A percentile compares a stretch with the other conserved stretches of the same genome.
These are phyloP conservation scores for Lagopus muta DNA, from an alignment of 2,113 vertebrate species.

Conservation along the genomic window DNA sequence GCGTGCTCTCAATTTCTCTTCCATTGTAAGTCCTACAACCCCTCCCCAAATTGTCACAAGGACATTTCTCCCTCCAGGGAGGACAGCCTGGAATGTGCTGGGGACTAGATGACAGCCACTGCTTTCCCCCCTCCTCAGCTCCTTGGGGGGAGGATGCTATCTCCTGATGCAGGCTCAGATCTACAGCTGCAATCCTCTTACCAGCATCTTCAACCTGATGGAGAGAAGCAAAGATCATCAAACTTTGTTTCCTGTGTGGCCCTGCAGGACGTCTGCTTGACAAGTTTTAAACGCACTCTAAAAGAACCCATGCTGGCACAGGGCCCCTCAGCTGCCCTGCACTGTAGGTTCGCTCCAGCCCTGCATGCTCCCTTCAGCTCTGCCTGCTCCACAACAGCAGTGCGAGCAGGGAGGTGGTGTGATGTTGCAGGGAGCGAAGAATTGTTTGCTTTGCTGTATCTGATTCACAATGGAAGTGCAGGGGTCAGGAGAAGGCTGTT, in stretches of 20 bases:
- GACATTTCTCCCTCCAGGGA: not conserved
- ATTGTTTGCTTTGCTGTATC: not conserved
- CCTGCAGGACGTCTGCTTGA: not conserved
- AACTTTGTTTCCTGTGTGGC: not conserved
- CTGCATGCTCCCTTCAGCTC: not conserved
- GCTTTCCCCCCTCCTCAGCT: not conserved
- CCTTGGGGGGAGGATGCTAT: not conserved
- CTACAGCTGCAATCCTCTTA: not conserved
- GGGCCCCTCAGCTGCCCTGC: rapidly evolving
- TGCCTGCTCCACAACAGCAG: not conserved
- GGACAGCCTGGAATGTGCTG: not conserved
- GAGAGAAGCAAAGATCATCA: not conserved
- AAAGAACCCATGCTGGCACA: not conserved
- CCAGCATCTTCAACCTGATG: not conserved
- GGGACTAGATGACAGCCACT: not conserved
- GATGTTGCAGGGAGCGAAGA: not conserved
- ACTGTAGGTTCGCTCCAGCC: rapidly evolving
- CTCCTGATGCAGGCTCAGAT: not conserved
- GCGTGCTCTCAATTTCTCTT: not conserved
- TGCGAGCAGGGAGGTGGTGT: rapidly evolving
- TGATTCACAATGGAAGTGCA: not conserved
- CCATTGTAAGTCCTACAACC: not conserved
- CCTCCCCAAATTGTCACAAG: not conserved
- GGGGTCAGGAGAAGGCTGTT: conserved; percentile 22
- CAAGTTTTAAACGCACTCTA: not conserved